Percentiles rank a stretch among this genome's conserved stretches.
phyloP scores from a whole-genome alignment of 1,140 invertebrate genomes.

The Philotrypesis tridentata region DNA sequence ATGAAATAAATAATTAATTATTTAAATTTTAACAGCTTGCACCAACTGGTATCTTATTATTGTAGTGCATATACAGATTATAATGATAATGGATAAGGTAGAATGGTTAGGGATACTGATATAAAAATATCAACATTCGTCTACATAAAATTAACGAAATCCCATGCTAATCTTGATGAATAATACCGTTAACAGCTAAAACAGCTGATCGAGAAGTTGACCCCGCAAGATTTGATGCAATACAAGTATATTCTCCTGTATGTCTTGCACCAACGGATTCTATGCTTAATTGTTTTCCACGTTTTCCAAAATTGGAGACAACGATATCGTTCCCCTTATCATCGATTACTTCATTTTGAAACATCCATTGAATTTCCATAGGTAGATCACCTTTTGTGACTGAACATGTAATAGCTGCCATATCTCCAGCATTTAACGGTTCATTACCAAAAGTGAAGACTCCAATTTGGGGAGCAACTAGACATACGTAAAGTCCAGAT shows the following conservation, averaged over 20 bases:
- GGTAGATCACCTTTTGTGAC: conserved; percentile 82
- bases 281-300: conserved; percentile 78
- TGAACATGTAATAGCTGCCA: conserved; percentile 80
- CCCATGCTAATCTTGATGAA: neutral
- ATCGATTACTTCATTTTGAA: conserved; percentile 69
- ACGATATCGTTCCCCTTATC: conserved; percentile 64
- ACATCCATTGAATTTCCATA: conserved; percentile 81
- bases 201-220: conserved; percentile 79
- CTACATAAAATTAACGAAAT: neutral
- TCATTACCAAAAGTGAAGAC: conserved; percentile 82
- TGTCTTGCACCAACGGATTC: conserved; percentile 82
- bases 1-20: neutral
- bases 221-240: conserved; percentile 85
- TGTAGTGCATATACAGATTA: too few relatives aligned
- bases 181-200: conserved; percentile 84
- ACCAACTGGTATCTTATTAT: too few relatives aligned
- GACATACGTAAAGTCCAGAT: neutral
- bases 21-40: conserved; percentile 29
- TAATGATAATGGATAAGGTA: neutral
- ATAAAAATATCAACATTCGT: conserved; percentile 15
- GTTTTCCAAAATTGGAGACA: conserved; percentile 75
- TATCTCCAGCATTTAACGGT: conserved; percentile 82
- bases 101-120: neutral
- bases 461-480: conserved; percentile 79
- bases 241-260: conserved; percentile 85